A percentile compares a stretch with the other conserved stretches of the same genome.
Conservation (phyloP, 2,113 vertebrate species). For the Eira barbara region DNA sequence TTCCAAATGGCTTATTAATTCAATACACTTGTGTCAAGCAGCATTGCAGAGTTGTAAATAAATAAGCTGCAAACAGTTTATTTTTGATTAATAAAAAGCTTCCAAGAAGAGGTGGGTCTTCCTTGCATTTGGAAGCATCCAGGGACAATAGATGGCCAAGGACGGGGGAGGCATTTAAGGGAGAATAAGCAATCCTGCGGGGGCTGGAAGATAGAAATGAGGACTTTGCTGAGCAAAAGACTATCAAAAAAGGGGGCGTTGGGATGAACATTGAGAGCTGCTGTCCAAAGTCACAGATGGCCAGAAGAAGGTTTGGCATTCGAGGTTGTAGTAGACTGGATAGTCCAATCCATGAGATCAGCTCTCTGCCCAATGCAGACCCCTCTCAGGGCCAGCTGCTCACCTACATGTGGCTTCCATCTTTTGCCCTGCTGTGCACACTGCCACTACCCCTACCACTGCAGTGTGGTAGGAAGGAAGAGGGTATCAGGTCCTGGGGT, state of each 20-base stretch:
- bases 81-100: background rate
- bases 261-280: background rate
- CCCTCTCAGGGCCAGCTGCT: background rate
- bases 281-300: background rate
- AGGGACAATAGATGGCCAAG: background rate
- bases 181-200: background rate
- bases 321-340: background rate
- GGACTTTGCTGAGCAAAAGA: background rate
- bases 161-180: background rate
- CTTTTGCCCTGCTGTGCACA: background rate
- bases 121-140: background rate
- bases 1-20: background rate
- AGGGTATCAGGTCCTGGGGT: background rate
- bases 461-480: background rate
- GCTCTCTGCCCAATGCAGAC: background rate
- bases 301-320: background rate
- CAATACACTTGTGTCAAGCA: background rate
- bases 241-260: background rate
- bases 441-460: background rate
- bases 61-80: background rate
- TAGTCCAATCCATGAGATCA: background rate
- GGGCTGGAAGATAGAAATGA: background rate
- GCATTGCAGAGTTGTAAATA: background rate
- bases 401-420: background rate
- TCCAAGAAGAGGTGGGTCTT: background rate